Conservation (phyloP, 2,888 invertebrate species). For the Keiferia lycopersicella region DNA sequence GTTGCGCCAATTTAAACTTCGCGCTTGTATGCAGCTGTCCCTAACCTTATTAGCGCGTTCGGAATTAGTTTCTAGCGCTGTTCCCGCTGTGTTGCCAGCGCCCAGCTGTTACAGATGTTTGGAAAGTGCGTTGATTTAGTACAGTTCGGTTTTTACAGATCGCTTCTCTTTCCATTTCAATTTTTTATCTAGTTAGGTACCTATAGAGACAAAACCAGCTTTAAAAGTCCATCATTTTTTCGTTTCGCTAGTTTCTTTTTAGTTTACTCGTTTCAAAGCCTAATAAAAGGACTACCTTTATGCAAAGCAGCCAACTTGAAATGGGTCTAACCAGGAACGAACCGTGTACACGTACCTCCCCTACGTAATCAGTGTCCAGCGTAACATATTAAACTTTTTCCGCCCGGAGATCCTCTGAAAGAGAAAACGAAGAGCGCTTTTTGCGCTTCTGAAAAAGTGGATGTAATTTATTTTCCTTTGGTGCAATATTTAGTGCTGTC, state of each 20-base stretch:
- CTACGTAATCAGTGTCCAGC: constrained; percentile 48
- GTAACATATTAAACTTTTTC: constrained; percentile 76
- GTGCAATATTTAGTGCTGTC: constrained; percentile 81
- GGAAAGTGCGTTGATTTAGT: not conserved
- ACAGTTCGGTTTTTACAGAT: not conserved
- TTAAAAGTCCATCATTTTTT: not conserved
- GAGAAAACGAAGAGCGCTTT: constrained; percentile 75
- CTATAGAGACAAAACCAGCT: not conserved
- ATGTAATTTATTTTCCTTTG: constrained; percentile 78
- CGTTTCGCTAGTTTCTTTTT: not conserved
- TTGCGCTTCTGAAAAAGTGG: constrained; percentile 76
- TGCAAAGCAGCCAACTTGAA: constrained; percentile 6
- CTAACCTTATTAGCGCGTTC: constrained; percentile 58
- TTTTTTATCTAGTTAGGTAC: not conserved
- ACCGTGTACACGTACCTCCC: constrained; percentile 33
- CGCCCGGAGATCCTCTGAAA: constrained; percentile 58
- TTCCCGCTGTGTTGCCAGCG: constrained; percentile 15
- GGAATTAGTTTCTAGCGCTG: constrained; percentile 48
- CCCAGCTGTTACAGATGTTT: not conserved
- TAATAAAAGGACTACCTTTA: constrained; percentile 6
- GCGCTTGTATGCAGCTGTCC: constrained; percentile 59
- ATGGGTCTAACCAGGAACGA: constrained; percentile 5
- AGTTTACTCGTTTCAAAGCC: not conserved
- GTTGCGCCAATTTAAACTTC: constrained; percentile 69
- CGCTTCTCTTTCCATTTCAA: not conserved